Base-by-base conservation (phyloP, 2,113 vertebrate genomes). In the Pavo muticus region DNA sequence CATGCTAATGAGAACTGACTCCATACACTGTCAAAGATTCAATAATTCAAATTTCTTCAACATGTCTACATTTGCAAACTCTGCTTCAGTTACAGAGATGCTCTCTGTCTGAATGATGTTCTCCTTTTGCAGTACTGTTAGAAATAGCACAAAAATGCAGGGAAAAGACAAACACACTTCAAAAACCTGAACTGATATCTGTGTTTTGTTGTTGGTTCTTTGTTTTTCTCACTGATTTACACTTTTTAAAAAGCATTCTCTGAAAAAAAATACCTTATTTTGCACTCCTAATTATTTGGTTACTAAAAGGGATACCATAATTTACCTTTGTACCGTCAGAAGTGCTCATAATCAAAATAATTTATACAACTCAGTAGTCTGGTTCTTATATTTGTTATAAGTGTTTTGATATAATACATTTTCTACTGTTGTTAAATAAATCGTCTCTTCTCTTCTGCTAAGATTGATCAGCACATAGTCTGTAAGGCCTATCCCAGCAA, bases 1-100 rank as follows among this genome's bases (percentile, higher is more conserved):
- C 88, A 86, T 78, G 85, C 82, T 91, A 71, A 75, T 86, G 52
- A 81, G 74, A 88, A 96, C 57, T 87, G 69, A 63, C 44, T 88
- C 90, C 80, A 69, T 81, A 75, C 65, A 57, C 52, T 80, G 60
- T 91, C 45, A 76, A 70, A 73, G 39, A 44, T 80, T 73, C 73
- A 91, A 72, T 63, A 72, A 73, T 48, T 19, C 78, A 32, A 32
- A 45, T 76, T 75, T 78, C 19, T 60, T 21, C 37, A 71, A 56
- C 2, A n/a, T 67, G 29, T 27, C 57, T 73, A 29, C 40, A 57
- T 59, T 86, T 84, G 19, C 72, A 85, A 84, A 72, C 50, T 81
- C 19, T 81, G 48, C 48, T 81, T 78, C 81, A 68, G 85, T 88
- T 90, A 39, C 79, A 86, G 60, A 63, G 37, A 21, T 27, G 17